Percentiles rank a stretch among this genome's conserved stretches.
These are phyloP conservation scores for Agrypnia vestita DNA, from an alignment of 1,140 invertebrate genomes.

Conservation along the genomic window DNA sequence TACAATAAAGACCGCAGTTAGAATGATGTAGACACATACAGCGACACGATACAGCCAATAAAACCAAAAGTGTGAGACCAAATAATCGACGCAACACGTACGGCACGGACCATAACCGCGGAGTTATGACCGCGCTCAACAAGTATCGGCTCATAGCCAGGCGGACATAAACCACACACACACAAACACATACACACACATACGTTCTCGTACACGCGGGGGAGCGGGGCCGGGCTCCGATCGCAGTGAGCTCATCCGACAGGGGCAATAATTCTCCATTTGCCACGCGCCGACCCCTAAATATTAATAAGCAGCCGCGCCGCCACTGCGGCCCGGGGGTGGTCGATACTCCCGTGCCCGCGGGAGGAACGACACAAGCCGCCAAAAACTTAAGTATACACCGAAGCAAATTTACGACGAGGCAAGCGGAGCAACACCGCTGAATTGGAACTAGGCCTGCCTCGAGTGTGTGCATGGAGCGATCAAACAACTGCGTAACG, in stretches of 20 bases:
- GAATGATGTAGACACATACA: no score
- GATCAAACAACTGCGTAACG: no score
- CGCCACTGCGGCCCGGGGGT: neutral
- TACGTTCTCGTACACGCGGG: no score
- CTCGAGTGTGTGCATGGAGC: no score
- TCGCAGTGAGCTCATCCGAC: conserved; percentile 22
- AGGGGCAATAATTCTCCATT: conserved; percentile 55
- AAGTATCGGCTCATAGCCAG: neutral
- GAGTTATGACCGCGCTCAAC: neutral
- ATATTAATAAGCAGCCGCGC: conserved; percentile 54
- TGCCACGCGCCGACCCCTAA: conserved; percentile 45
- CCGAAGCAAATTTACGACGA: no score
- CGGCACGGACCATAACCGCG: neutral
- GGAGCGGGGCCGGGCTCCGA: neutral
- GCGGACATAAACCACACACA: neutral
- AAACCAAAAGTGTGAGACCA: no score
- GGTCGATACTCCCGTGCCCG: neutral
- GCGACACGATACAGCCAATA: no score
- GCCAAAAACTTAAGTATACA: neutral
- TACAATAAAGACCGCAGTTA: no score
- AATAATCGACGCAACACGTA: no score
- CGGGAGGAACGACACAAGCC: neutral
- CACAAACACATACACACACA: neutral
- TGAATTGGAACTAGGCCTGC: no score
- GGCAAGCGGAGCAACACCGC: no score